Conservation (phyloP, 2,888 invertebrate species). For the Melanostoma mellinum region DNA sequence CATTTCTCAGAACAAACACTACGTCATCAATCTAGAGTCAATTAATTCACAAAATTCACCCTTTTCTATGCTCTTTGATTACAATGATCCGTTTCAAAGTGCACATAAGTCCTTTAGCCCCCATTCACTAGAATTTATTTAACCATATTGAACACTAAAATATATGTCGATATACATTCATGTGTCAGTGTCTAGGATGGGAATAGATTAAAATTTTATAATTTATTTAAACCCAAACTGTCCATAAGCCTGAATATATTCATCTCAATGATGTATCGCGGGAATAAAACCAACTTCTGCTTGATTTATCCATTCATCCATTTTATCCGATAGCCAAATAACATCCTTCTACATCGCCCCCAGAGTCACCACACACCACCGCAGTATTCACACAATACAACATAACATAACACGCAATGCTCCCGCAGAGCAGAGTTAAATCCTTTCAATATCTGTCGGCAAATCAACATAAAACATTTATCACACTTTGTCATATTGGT, state of each 20-base stretch:
- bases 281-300: conserved; percentile 33
- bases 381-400: not conserved
- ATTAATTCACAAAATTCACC: too few relatives aligned
- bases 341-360: not conserved
- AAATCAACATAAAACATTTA: conserved; percentile 72
- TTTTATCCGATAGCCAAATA: conserved; percentile 45
- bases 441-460: conserved; percentile 60
- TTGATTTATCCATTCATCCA: conserved; percentile 57
- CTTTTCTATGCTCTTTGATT: too few relatives aligned
- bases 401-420: not conserved
- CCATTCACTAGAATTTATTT: not conserved
- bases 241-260: conserved; percentile 34
- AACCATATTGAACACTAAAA: not conserved
- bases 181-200: not conserved
- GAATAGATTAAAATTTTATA: conserved; percentile 32
- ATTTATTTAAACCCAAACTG: conserved; percentile 47
- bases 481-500: conserved; percentile 73
- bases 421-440: conserved; percentile 7
- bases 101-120: too few relatives aligned
- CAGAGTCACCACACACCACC: conserved; percentile 20
- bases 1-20: too few relatives aligned
- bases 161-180: not conserved
- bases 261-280: conserved; percentile 54
- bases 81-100: too few relatives aligned
- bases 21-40: too few relatives aligned